phyloP scores from a whole-genome alignment of 2,113 vertebrate species.

The Salvelinus alpinus region DNA sequence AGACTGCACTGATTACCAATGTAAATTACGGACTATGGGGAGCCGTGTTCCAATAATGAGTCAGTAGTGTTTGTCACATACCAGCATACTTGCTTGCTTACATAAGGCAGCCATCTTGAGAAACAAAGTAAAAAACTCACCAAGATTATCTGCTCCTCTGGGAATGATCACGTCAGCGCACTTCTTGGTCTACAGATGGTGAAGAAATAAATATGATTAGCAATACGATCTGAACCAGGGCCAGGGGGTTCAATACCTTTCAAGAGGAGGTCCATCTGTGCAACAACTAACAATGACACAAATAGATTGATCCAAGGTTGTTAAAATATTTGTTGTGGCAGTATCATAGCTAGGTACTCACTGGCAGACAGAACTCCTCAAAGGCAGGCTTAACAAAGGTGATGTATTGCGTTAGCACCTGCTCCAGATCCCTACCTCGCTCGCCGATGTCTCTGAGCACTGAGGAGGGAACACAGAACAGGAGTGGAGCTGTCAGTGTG shows the following conservation, averaged over 20 bases:
- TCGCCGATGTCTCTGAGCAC: slow-evolving; percentile 91
- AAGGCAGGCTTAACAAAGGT: slow-evolving; percentile 95
- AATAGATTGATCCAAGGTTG: background rate
- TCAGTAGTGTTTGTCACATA: background rate
- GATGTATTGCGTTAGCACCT: slow-evolving; percentile 89
- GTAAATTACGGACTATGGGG: background rate
- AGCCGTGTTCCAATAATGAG: background rate
- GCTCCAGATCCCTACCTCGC: slow-evolving; percentile 87
- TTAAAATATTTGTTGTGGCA: background rate
- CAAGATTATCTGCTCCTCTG: slow-evolving; percentile 89
- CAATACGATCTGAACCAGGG: slow-evolving; percentile 1
- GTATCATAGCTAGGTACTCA: slow-evolving; percentile 77
- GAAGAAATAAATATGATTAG: slow-evolving; percentile 9
- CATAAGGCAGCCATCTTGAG: no score
- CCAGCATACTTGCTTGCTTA: background rate
- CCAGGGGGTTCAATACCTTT: background rate
- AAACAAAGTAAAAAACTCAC: slow-evolving; percentile 67
- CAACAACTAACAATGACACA: background rate
- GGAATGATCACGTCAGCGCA: slow-evolving; percentile 96
- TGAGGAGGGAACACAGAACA: slow-evolving; percentile 40
- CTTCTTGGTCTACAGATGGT: slow-evolving; percentile 85
- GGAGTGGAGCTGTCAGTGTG: background rate
- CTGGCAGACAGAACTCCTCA: slow-evolving; percentile 94
- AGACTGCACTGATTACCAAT: background rate
- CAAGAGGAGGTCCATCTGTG: background rate